Percentiles rank a stretch among this genome's conserved stretches.
Conservation (phyloP, 2,113 vertebrate species). For the Oryzias woworae region DNA sequence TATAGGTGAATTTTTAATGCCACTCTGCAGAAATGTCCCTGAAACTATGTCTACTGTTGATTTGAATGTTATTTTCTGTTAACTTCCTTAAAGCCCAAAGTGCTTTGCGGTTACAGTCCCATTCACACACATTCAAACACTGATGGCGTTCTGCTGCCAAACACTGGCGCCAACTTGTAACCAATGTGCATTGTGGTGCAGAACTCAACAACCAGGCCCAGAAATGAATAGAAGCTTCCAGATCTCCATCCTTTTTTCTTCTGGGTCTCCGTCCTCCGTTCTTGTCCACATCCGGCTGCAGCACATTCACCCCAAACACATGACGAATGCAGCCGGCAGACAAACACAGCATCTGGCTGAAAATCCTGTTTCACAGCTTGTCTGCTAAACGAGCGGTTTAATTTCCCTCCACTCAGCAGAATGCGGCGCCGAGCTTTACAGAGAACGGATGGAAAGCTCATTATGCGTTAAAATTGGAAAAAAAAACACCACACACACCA, state of each 20-base stretch:
- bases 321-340: constrained; percentile 3
- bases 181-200: too few relatives aligned
- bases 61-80: too few relatives aligned
- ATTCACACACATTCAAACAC: too few relatives aligned
- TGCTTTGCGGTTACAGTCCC: too few relatives aligned
- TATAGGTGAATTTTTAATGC: too few relatives aligned
- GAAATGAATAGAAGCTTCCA: constrained; percentile 2
- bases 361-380: constrained; percentile 62
- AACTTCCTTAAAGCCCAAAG: too few relatives aligned
- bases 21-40: too few relatives aligned
- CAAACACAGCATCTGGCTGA: constrained; percentile 29
- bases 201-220: constrained; percentile 31
- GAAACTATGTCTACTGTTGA: too few relatives aligned
- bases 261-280: background rate
- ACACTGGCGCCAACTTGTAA: too few relatives aligned
- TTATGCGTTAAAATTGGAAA: constrained; percentile 9
- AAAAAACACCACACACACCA: constrained; percentile 6
- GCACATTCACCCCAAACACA: too few relatives aligned
- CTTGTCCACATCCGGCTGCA: too few relatives aligned
- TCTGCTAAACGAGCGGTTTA: constrained; percentile 42
- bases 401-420: constrained; percentile 40
- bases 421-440: constrained; percentile 23
- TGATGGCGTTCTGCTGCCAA: too few relatives aligned
- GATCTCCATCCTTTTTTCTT: background rate
- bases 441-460: constrained; percentile 35